A percentile compares a stretch with the other conserved stretches of the same genome.
Evolutionary conservation across 1,140 invertebrate species (phyloP).

Genomic region (Aricia agestis): DNA sequence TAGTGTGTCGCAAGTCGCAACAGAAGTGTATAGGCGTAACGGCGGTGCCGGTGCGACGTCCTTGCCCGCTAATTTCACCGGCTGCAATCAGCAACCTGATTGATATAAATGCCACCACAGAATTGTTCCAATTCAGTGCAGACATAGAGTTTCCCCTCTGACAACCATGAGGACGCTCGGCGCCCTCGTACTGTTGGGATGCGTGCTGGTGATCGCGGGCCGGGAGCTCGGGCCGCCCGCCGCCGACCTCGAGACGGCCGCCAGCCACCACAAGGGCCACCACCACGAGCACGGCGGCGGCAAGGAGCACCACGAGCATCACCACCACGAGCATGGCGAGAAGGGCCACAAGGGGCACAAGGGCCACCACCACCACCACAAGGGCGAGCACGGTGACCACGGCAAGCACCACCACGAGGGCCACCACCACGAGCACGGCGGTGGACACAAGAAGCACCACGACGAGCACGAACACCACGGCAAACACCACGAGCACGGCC

Average conservation of each 20-base stretch:
- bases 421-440: constrained; percentile 79
- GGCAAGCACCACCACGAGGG: constrained; percentile 81
- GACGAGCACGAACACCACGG: constrained; percentile 82
- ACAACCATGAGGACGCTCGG: constrained; percentile 62
- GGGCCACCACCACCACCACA: constrained; percentile 79
- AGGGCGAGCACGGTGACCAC: constrained; percentile 82
- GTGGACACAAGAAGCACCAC: constrained; percentile 81
- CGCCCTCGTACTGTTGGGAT: constrained; percentile 55
- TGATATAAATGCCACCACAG: constrained; percentile 65
- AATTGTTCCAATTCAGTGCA: constrained; percentile 48
- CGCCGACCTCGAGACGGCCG: constrained; percentile 68
- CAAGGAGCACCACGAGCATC: constrained; percentile 75
- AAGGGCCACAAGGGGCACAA: constrained; percentile 78
- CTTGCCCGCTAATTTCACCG: constrained; percentile 68
- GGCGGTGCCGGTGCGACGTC: constrained; percentile 51
- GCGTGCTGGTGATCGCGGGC: constrained; percentile 43
- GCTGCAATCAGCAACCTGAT: constrained; percentile 61
- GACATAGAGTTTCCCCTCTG: constrained; percentile 47
- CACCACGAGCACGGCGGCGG: constrained; percentile 76
- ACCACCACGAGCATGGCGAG: constrained; percentile 75
- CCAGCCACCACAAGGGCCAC: constrained; percentile 65
- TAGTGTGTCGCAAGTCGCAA: constrained; percentile 60
- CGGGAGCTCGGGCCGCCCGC: constrained; percentile 50
- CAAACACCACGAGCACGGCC: constrained; percentile 81
- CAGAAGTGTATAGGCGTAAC: constrained; percentile 54